A percentile compares a stretch with the other conserved stretches of the same genome.
Conservation (phyloP, 2,888 invertebrate species). For the Branchellion lobata region DNA sequence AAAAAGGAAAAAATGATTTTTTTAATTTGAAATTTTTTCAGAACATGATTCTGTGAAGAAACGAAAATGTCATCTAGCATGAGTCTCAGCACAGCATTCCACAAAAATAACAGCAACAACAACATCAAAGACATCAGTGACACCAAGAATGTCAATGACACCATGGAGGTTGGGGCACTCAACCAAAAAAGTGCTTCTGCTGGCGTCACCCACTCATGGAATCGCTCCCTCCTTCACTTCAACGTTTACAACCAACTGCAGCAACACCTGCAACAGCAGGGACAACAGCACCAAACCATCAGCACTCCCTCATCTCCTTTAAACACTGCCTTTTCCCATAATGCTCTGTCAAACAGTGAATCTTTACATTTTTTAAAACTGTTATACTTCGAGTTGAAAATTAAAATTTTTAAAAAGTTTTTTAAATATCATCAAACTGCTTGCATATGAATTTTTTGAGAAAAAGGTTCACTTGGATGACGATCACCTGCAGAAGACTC, state of each 20-base stretch:
- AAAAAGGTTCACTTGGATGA: too few species aligned
- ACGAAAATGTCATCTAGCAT: background rate
- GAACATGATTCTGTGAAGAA: background rate
- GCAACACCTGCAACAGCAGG: background rate
- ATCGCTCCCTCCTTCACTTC: background rate
- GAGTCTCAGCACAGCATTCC: background rate
- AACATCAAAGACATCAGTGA: background rate
- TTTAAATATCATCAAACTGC: too few species aligned
- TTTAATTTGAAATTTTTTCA: too few species aligned
- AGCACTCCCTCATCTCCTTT: constrained; percentile 15
- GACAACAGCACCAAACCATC: background rate
- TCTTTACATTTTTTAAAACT: too few species aligned
- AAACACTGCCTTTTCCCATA: background rate
- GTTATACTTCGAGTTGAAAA: too few species aligned
- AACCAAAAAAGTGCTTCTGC: background rate
- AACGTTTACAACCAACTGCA: constrained; percentile 12
- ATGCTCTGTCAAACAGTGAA: background rate
- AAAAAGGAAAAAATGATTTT: too few species aligned
- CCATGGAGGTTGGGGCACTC: background rate
- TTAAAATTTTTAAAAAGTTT: too few species aligned
- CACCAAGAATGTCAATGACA: background rate
- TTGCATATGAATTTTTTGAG: too few species aligned
- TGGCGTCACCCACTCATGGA: background rate
- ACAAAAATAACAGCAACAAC: background rate
- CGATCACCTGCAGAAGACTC: too few species aligned